Base-by-base conservation (phyloP, 2,888 invertebrate species). In the Agonopterix heracliana region DNA sequence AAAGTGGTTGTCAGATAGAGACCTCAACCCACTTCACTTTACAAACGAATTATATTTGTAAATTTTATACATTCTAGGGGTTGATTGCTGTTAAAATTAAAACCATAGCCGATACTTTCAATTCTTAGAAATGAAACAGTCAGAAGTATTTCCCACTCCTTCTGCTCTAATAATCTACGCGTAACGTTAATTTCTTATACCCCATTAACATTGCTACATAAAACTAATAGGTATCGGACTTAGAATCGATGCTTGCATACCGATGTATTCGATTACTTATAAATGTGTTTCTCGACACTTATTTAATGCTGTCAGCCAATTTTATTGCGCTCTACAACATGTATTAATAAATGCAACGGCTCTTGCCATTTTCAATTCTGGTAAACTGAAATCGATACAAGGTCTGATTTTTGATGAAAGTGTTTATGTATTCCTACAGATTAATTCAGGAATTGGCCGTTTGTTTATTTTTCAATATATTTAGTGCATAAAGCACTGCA, bases 191-290 rank as follows among this genome's bases (percentile, higher is more conserved):
- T 38, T 38, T 38, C 38, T 38, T 26, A 7, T 26, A 26, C 26
- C 26, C 26, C 45, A 35, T 34, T 14, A 26, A 11, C 11, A 11
- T 34, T 26, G 26, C 26, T 5, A 38, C 38, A 38, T n/a, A 38
- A 38, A 38, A 38, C 38, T 9, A 38, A n/a, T 38, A 43, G 34
- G 36, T 9, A 74, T 71, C 70, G 69, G 66, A 68, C 56, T 64
- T 79, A 81, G 73, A 78, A 78, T 69, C 76, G 77, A 74, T 71
- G 54, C 63, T 56, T 63, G 77, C 76, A 77, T 72, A 75, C 74
- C 78, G 68, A 78, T 74, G 83, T 85, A 83, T 85, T 74, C 84
- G 81, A 79, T 86, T 85, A 81, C 86, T 81, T 82, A 83, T 78
- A 77, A 85, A 83, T 81, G 81, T 73, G 69, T 66, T 63, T 68